Base-by-base conservation (phyloP, 2,888 invertebrate genomes). In the Caradrina kadenii region DNA sequence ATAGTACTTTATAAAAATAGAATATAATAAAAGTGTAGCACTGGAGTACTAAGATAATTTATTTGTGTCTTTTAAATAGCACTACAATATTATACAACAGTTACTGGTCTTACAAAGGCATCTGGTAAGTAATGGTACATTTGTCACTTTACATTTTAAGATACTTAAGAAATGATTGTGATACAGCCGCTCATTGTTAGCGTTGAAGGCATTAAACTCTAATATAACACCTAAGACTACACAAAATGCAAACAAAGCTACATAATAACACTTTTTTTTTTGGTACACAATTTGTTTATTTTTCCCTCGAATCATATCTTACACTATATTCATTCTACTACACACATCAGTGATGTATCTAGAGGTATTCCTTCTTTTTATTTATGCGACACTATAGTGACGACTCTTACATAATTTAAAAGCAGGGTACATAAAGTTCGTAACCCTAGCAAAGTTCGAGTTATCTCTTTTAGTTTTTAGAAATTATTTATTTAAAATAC, bases 231-330 rank as follows among this genome's bases (percentile, higher is more conserved):
- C 75, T 84, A 83, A 76, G 22, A 75, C 84, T 88, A 87, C 74
- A 63, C 67, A 84, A 83, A 83, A 84, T 81, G 76, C 76, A 85
- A 86, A 86, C 82, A 80, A 86, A 83, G 72, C 85, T 87, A 83
- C 79, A 59, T 56, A 48, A 77, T 82, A 84, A 77, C 69, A 72
- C 10, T 35, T 11, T 39, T 83, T 85, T 86, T 86, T 85, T 84
- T 81, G 69, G 79, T 76, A 75, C 60, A 49, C 55, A 39, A 59
- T 67, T 69, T 61, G 69, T 76, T 69, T 26, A 39, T 76, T 71
- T 77, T 76, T 68, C 61, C 54, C 63, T 76, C 70, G 60, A 76
- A 63, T 69, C 59, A 31, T 69, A 65, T 62, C 71, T 75, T 78
- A 63, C n/a, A 50, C 71, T 74, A 82, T 49, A 49, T 52, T 63